phyloP scores from a whole-genome alignment of 2,113 vertebrate species.

The Cricetomys ansorgei region DNA sequence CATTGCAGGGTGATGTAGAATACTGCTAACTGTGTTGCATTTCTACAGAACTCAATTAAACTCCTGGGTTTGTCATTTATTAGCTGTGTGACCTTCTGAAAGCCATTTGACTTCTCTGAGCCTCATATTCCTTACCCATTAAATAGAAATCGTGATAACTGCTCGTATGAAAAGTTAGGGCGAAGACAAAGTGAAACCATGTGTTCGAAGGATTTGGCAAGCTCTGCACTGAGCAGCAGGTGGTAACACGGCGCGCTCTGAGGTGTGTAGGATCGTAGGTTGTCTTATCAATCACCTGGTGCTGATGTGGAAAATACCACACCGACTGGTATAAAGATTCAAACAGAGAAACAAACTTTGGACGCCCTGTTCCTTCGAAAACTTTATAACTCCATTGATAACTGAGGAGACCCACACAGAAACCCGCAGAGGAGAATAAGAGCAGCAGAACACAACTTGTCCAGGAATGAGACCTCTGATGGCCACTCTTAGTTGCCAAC shows the following conservation, averaged over 20 bases:
- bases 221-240: not conserved
- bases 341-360: not conserved
- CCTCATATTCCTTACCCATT: not conserved
- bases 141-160: not conserved
- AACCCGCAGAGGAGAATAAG: not conserved
- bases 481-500: not conserved
- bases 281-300: not conserved
- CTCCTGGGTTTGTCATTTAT: not conserved
- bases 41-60: not conserved
- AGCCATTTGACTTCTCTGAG: slow-evolving; percentile 45
- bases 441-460: not conserved
- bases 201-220: not conserved
- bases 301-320: no score
- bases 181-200: not conserved
- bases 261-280: not conserved
- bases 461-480: not conserved
- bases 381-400: not conserved
- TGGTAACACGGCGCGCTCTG: not conserved
- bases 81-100: slow-evolving; percentile 38
- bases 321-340: not conserved
- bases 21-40: not conserved
- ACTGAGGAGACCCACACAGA: not conserved
- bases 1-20: not conserved
- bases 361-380: not conserved
- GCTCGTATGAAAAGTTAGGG: not conserved